Base-by-base conservation (phyloP, 2,888 invertebrate genomes). In the Luperina testacea region DNA sequence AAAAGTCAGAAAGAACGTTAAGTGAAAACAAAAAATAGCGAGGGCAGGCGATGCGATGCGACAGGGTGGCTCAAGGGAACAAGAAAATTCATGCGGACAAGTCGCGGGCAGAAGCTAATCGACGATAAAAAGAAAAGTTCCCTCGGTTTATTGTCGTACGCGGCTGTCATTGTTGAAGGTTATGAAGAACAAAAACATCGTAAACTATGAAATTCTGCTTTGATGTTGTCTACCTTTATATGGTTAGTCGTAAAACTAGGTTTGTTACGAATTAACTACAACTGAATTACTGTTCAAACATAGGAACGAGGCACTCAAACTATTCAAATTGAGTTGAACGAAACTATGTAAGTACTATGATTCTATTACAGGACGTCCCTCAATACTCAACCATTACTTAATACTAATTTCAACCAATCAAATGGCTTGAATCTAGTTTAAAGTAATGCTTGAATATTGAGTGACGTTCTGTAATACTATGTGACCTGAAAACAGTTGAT, bases 191-290 rank as follows among this genome's bases (percentile, higher is more conserved):
- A 45, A 32, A 61, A 61, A 70, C 27, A 72, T 68, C 68, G 27
- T 75, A 81, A 80, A 84, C 59, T 70, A 59, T 59, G 27, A 73
- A 78, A 78, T 63, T 53, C 78, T n/a, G 64, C 78, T 76, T 78
- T 82, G 73, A 87, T 80, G 71, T 77, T 77, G 63, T 73, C 72
- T 70, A 82, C 78, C 84, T 84, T 80, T 81, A 80, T 72, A 71
- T 51, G 65, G 38, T 42, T 63, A 48, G 65, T 69, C 72, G 61
- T 83, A n/a, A 76, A 76, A 67, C 71, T 68, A 53, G 70, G 63
- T 71, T 67, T 72, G 63, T 74, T 63, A 53, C 48, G 32, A 78
- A 74, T 73, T 81, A 57, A 57, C 59, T 51, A 72, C 61, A 81
- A 48, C 57, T 27, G 61, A 67, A 65, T 48, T 59, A 64, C 42